Evolutionary conservation across 2,888 invertebrate species (phyloP).

Genomic region (Bellardia bayeri): DNA sequence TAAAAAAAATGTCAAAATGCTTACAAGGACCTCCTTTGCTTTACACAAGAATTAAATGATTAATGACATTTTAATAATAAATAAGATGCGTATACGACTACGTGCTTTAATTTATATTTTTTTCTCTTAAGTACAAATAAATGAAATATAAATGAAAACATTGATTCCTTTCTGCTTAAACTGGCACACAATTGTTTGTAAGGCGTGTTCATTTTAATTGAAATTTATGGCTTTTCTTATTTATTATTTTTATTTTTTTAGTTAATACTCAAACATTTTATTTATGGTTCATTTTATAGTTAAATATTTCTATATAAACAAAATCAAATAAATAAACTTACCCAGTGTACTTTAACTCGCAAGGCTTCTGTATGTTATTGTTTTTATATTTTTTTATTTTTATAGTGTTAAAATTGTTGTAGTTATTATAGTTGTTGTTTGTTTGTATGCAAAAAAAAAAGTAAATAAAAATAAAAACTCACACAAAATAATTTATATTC

Average conservation of each 20-base stretch:
- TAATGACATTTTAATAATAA: constrained; percentile 36
- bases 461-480: constrained; percentile 28
- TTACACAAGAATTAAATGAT: constrained; percentile 4
- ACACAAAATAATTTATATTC: constrained; percentile 60
- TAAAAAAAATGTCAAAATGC: background rate
- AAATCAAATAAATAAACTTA: constrained; percentile 76
- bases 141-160: constrained; percentile 4
- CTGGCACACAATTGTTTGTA: background rate
- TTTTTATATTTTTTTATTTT: constrained; percentile 44
- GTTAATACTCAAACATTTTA: constrained; percentile 39
- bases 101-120: background rate
- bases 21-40: background rate
- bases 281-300: constrained; percentile 3
- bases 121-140: background rate
- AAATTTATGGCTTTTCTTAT: constrained; percentile 13
- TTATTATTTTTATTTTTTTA: background rate
- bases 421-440: constrained; percentile 53
- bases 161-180: background rate
- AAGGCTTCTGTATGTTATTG: constrained; percentile 76
- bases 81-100: constrained; percentile 17
- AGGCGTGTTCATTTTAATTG: background rate
- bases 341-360: constrained; percentile 83
- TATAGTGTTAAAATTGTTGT: constrained; percentile 58
- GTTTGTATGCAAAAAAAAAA: constrained; percentile 27
- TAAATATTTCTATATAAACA: background rate